These are phyloP conservation scores for Sylvilagus bachmani DNA, from an alignment of 2,113 vertebrate species.

Conservation along the genomic window DNA sequence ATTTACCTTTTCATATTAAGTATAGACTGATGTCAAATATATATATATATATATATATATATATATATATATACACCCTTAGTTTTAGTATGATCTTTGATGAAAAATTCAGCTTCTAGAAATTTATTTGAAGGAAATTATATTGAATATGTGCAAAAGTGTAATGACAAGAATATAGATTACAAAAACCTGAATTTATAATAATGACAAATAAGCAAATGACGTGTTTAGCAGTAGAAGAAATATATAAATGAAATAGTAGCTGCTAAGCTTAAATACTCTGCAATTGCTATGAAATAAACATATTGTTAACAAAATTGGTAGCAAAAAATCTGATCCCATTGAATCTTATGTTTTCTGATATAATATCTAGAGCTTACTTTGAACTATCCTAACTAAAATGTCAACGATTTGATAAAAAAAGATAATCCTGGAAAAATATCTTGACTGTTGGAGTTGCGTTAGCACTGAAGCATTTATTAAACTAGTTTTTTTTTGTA, in stretches of 20 bases:
- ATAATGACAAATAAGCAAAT: conserved; percentile 49
- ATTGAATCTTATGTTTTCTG: not conserved
- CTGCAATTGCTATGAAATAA: not conserved
- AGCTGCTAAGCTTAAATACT: not conserved
- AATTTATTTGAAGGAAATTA: conserved; percentile 45
- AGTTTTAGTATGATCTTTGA: not conserved
- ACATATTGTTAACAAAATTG: not conserved
- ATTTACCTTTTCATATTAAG: conserved; percentile 73
- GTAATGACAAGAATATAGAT: not conserved
- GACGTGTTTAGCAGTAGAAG: not conserved
- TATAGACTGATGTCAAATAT: conserved; percentile 49
- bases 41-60: not conserved
- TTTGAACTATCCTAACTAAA: not conserved
- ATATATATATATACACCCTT: not conserved
- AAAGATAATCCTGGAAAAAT: not conserved
- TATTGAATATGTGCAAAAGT: conserved; percentile 6
- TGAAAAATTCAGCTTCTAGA: conserved; percentile 23
- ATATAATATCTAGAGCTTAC: not conserved
- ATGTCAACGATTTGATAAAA: not conserved
- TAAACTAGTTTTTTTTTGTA: not conserved
- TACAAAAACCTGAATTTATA: conserved; percentile 63
- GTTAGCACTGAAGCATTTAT: not conserved
- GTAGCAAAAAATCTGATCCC: not conserved
- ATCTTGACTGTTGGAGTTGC: not conserved
- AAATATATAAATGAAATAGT: not conserved